Evolutionary conservation across 2,113 vertebrate genomes (phyloP).

Genomic region (Polyodon spathula): DNA sequence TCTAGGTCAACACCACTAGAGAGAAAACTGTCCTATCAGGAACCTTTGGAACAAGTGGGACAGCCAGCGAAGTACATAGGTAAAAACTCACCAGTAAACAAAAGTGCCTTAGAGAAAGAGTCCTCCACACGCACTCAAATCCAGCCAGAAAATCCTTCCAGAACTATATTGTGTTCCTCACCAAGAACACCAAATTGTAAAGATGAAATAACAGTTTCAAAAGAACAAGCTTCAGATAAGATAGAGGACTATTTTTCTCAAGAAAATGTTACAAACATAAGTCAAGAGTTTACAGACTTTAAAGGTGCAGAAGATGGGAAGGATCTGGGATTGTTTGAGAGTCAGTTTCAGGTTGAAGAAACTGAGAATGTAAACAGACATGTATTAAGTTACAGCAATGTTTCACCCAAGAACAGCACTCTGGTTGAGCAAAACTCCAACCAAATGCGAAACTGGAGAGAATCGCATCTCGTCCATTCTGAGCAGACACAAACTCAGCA

Average conservation of each 20-base stretch:
- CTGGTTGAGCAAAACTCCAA: neutral
- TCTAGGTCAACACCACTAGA: slow-evolving; percentile 25
- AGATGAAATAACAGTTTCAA: neutral
- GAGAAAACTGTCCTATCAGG: slow-evolving; percentile 41
- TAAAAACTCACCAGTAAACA: slow-evolving; percentile 42
- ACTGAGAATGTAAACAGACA: slow-evolving; percentile 10
- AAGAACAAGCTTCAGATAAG: slow-evolving; percentile 43
- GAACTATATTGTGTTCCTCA: slow-evolving; percentile 27
- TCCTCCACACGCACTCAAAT: slow-evolving; percentile 30
- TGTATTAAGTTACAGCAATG: too few species aligned
- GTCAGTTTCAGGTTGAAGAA: slow-evolving; percentile 24
- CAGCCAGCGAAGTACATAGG: slow-evolving; percentile 31
- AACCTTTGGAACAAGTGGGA: slow-evolving; percentile 47
- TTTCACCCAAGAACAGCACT: too few species aligned
- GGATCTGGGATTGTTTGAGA: slow-evolving; percentile 54
- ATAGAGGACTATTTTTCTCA: slow-evolving; percentile 51
- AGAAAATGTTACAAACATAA: slow-evolving; percentile 17
- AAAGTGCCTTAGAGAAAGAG: slow-evolving; percentile 59
- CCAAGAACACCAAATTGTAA: slow-evolving; percentile 19
- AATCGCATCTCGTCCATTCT: neutral
- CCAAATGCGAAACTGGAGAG: slow-evolving; percentile 31
- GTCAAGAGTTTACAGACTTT: slow-evolving; percentile 84
- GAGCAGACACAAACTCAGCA: too few species aligned
- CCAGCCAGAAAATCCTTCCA: slow-evolving; percentile 28
- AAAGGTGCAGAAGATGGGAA: slow-evolving; percentile 78